Evolutionary conservation across 2,888 invertebrate species (phyloP).

Genomic region (Conops quadrifasciatus): DNA sequence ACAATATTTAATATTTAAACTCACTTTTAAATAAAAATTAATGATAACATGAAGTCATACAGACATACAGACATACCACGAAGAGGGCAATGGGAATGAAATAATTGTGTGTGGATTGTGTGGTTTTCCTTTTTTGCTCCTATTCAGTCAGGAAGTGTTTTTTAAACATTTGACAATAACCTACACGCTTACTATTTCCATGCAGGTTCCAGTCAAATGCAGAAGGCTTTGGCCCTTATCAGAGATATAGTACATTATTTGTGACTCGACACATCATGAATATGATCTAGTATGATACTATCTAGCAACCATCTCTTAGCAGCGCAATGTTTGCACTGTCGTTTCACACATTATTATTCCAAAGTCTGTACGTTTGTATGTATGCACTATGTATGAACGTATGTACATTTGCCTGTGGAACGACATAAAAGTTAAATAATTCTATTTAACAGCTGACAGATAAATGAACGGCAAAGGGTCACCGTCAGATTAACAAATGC

Average conservation of each 20-base stretch:
- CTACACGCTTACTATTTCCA: not conserved
- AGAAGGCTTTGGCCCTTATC: not conserved
- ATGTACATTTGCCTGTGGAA: too few relatives aligned
- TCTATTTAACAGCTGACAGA: constrained; percentile 20
- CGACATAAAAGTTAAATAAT: not conserved
- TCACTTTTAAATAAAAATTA: too few relatives aligned
- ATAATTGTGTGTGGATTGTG: too few relatives aligned
- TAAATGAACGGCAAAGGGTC: constrained; percentile 19
- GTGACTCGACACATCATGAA: too few relatives aligned
- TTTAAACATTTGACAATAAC: too few relatives aligned
- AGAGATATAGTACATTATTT: constrained; percentile 13
- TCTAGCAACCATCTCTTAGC: not conserved
- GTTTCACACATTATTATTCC: constrained; percentile 19
- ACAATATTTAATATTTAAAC: too few relatives aligned
- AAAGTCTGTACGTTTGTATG: not conserved
- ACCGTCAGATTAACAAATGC: constrained; percentile 1
- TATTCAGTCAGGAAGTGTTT: not conserved
- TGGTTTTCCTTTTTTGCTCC: too few relatives aligned
- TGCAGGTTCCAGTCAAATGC: not conserved
- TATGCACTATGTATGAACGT: too few relatives aligned
- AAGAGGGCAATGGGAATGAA: too few relatives aligned
- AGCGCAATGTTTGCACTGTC: constrained; percentile 12
- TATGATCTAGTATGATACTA: not conserved
- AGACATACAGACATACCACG: too few relatives aligned
- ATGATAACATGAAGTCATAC: too few relatives aligned